Conservation (phyloP, 2,113 vertebrate species). For the Phycodurus eques region DNA sequence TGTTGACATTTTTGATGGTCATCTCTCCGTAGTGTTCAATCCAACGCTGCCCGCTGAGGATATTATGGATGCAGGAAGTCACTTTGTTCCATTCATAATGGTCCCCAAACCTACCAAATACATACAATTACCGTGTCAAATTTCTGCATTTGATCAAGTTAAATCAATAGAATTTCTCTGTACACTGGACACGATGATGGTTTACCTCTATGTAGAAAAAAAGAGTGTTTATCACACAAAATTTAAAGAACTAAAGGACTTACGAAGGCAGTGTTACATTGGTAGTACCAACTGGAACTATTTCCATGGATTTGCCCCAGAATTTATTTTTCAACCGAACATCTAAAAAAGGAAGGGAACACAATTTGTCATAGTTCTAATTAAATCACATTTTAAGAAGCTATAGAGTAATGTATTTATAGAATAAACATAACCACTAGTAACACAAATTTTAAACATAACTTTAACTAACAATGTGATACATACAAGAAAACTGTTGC, state of each 20-base stretch:
- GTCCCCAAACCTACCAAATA: conserved; percentile 78
- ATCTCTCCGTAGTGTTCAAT: conserved; percentile 98
- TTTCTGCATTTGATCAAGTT: neutral
- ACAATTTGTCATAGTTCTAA: neutral
- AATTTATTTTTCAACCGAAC: conserved; percentile 99
- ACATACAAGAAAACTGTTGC: conserved; percentile 4
- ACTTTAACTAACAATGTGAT: neutral
- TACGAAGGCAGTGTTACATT: conserved; percentile 88
- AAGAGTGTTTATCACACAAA: neutral
- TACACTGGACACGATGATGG: neutral
- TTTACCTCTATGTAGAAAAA: neutral
- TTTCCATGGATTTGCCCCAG: conserved; percentile 99
- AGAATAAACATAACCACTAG: neutral
- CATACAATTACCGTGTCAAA: neutral
- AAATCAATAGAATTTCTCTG: neutral
- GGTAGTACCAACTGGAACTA: conserved; percentile 93
- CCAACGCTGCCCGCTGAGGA: conserved; percentile 94
- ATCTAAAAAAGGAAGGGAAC: conserved; percentile 74
- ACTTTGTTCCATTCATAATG: conserved; percentile 99
- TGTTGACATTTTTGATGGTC: conserved; percentile 83
- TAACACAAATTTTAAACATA: neutral
- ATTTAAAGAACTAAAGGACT: conserved; percentile 51
- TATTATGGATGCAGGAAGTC: conserved; percentile 97
- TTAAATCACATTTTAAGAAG: neutral
- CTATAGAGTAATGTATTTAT: neutral